phyloP scores from a whole-genome alignment of 2,113 vertebrate genomes.

The Australoheros scitulus region DNA sequence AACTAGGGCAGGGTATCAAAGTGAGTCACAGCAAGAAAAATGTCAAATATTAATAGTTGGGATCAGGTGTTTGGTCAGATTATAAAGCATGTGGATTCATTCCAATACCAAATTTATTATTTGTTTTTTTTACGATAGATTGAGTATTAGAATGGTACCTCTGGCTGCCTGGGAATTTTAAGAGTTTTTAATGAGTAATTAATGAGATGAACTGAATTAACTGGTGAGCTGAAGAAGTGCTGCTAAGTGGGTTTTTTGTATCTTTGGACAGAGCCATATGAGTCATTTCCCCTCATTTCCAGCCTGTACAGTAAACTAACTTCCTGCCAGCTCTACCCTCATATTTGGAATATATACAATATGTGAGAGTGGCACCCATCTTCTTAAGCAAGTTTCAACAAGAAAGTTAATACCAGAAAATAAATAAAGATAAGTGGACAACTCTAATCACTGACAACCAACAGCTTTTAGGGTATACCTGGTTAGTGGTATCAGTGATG shows the following conservation, averaged over 20 bases:
- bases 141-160: background rate
- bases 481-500: conserved; percentile 87
- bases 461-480: conserved; percentile 79
- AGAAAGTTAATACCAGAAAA: background rate
- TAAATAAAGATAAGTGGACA: background rate
- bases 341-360: background rate
- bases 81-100: background rate
- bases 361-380: background rate
- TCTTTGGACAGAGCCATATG: background rate
- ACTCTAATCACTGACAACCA: background rate
- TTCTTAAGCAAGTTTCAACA: background rate
- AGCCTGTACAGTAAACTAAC: background rate
- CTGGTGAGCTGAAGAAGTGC: background rate
- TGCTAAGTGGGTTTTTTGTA: background rate
- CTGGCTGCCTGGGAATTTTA: background rate
- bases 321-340: background rate
- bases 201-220: background rate
- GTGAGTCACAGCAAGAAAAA: background rate
- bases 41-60: background rate
- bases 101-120: background rate
- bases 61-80: background rate
- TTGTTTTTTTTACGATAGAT: background rate
- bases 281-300: background rate
- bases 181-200: background rate
- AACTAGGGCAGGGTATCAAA: background rate